Evolutionary conservation across 37 sponge, comb jelly and placozoan species (phyloP).

Genomic region (Ianthella basta): DNA sequence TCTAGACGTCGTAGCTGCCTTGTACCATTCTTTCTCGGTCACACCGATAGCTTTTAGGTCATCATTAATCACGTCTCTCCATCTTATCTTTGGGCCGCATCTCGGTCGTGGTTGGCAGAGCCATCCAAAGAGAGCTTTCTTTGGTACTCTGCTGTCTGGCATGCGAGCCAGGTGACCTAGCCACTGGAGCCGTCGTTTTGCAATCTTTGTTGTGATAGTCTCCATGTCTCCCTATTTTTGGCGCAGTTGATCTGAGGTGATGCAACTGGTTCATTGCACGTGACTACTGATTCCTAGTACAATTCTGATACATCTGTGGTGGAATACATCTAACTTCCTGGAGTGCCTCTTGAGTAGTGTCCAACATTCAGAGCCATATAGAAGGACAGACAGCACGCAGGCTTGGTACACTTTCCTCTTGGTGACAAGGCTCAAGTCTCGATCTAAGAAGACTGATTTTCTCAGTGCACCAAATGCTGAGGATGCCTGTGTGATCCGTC

Average conservation of each 20-base stretch:
- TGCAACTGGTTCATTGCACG: neutral
- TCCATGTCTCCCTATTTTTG: slow-evolving; percentile 8
- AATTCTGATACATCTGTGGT: slow-evolving; percentile 11
- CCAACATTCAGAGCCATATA: slow-evolving; percentile 18
- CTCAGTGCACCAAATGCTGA: slow-evolving; percentile 15
- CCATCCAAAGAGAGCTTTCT: slow-evolving; percentile 22
- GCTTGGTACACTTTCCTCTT: slow-evolving; percentile 17
- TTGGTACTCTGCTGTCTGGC: neutral
- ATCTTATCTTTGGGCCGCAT: neutral
- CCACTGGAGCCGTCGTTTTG: neutral
- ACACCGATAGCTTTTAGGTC: no score
- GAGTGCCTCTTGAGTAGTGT: neutral
- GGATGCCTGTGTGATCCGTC: slow-evolving; percentile 18
- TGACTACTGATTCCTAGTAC: neutral
- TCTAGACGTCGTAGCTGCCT: no score
- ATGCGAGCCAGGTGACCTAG: slow-evolving; percentile 16
- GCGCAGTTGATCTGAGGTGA: neutral
- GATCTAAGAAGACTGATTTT: neutral
- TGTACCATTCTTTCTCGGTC: no score
- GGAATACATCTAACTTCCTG: neutral
- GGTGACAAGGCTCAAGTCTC: neutral
- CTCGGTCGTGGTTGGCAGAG: neutral
- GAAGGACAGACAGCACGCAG: neutral
- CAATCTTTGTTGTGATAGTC: neutral
- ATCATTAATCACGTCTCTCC: neutral